These are phyloP conservation scores for Tachina grossa DNA, from an alignment of 2,888 invertebrate genomes.

Conservation along the genomic window DNA sequence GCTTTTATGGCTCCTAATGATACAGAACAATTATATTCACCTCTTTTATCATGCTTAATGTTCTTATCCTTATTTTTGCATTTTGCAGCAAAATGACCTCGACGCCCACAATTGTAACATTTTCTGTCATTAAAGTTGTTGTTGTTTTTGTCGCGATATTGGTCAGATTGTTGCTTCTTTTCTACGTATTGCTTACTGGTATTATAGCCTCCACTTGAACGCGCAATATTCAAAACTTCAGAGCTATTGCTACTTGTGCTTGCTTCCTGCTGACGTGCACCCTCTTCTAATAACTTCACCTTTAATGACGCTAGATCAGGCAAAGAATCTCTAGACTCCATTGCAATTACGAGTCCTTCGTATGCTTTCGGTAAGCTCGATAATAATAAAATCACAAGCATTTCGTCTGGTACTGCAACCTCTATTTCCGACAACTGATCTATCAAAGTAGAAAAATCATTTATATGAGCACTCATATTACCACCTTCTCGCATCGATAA, in stretches of 20 bases:
- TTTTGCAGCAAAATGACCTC: slow-evolving; percentile 35
- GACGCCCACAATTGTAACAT: slow-evolving; percentile 32
- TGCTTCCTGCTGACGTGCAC: not conserved
- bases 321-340: too few species aligned
- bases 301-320: too few species aligned
- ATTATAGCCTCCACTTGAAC: slow-evolving; percentile 22
- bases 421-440: too few species aligned
- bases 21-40: slow-evolving; percentile 28
- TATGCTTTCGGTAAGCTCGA: too few species aligned
- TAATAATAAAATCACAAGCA: too few species aligned
- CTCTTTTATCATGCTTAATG: not conserved
- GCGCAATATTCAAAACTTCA: slow-evolving; percentile 22
- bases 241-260: not conserved
- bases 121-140: not conserved
- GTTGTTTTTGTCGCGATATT: too few species aligned
- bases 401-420: too few species aligned
- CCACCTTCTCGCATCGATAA: too few species aligned
- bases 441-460: too few species aligned
- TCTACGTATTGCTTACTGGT: not conserved
- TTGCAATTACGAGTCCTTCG: too few species aligned
- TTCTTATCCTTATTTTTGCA: slow-evolving; percentile 13
- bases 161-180: slow-evolving; percentile 1
- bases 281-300: too few species aligned
- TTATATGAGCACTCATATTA: too few species aligned
- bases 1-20: slow-evolving; percentile 32